Evolutionary conservation across 2,888 invertebrate genomes (phyloP).

Genomic region (Stenurella melanura): DNA sequence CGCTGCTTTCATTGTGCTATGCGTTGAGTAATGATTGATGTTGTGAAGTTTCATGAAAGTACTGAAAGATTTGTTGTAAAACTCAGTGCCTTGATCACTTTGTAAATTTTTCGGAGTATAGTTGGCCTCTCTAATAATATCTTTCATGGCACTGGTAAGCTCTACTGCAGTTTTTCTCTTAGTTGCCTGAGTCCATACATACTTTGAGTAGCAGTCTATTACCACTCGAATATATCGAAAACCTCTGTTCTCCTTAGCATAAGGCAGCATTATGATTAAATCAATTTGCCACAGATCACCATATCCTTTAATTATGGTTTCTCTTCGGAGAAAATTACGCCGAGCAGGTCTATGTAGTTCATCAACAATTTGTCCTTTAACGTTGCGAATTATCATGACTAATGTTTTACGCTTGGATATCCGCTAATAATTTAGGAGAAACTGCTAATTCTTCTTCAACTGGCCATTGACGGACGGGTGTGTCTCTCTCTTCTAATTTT

Average conservation of each 20-base stretch:
- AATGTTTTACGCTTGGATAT: too few relatives aligned
- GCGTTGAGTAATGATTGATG: too few relatives aligned
- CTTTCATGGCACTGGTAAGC: neutral
- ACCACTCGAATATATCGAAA: too few relatives aligned
- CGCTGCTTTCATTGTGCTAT: too few relatives aligned
- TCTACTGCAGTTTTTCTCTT: constrained; percentile 3
- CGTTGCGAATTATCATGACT: too few relatives aligned
- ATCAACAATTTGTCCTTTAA: constrained; percentile 14
- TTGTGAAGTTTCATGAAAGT: neutral
- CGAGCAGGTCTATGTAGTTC: constrained; percentile 27
- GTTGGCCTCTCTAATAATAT: neutral
- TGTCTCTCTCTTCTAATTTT: too few relatives aligned
- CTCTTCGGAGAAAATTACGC: constrained; percentile 18
- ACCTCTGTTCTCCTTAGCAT: too few relatives aligned
- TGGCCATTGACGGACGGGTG: too few relatives aligned
- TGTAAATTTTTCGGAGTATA: neutral
- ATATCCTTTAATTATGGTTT: constrained; percentile 20
- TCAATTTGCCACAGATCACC: constrained; percentile 27
- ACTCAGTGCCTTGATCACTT: neutral
- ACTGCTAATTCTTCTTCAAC: too few relatives aligned
- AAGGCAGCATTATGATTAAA: neutral
- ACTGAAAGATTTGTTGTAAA: neutral
- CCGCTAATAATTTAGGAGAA: too few relatives aligned
- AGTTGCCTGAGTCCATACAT: neutral
- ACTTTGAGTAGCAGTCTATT: neutral